phyloP scores from a whole-genome alignment of 1,140 invertebrate genomes.

The Meloidogyne exigua region DNA sequence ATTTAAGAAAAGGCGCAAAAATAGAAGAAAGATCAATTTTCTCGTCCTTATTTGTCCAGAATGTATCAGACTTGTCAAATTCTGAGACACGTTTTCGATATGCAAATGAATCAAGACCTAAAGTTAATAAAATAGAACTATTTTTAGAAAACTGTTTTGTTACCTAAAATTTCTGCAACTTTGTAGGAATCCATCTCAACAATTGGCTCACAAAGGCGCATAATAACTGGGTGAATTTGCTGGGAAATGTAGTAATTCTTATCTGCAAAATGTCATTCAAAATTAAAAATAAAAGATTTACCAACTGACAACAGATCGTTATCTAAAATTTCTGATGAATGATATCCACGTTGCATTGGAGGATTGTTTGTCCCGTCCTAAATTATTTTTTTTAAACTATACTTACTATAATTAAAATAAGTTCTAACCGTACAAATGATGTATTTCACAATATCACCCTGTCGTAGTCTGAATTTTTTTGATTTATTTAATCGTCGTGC shows the following conservation, averaged over 20 bases:
- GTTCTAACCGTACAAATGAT: conserved; percentile 79
- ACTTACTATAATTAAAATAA: conserved; percentile 16
- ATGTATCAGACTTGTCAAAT: neutral
- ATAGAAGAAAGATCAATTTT: neutral
- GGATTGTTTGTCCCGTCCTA: conserved; percentile 70
- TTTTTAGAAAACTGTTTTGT: neutral
- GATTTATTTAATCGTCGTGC: conserved; percentile 79
- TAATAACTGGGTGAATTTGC: conserved; percentile 84
- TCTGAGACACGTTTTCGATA: conserved; percentile 30
- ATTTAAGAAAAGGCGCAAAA: conserved; percentile 11
- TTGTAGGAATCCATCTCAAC: conserved; percentile 84
- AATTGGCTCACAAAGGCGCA: conserved; percentile 88
- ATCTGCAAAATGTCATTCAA: conserved; percentile 41
- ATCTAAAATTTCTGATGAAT: conserved; percentile 81
- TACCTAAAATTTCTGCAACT: conserved; percentile 83
- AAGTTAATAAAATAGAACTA: neutral
- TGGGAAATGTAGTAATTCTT: conserved; percentile 67
- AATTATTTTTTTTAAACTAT: conserved; percentile 12
- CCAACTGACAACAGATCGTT: conserved; percentile 65
- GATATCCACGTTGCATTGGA: conserved; percentile 87
- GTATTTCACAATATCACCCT: conserved; percentile 91
- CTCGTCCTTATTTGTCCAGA: neutral
- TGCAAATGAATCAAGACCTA: conserved; percentile 32
- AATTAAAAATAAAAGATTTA: conserved; percentile 12
- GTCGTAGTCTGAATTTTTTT: conserved; percentile 73